phyloP scores from a whole-genome alignment of 2,113 vertebrate genomes.

The Tor tambroides region DNA sequence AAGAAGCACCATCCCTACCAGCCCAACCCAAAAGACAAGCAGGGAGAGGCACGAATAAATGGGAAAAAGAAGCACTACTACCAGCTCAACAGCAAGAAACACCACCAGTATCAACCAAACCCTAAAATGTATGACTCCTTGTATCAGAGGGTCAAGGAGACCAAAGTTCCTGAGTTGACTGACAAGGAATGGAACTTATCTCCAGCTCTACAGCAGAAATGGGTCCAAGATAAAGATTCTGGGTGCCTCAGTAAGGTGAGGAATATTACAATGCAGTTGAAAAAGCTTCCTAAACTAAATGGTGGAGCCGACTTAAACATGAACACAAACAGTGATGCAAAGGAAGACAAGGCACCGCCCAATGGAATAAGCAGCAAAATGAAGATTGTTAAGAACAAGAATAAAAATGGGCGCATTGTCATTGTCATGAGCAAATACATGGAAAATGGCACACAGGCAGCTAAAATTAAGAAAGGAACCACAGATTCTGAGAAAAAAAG shows the following conservation, averaged over 20 bases:
- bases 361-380: conserved; percentile 88
- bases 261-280: conserved; percentile 76
- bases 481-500: conserved; percentile 34
- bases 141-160: conserved; percentile 81
- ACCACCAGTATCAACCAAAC: conserved; percentile 92
- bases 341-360: conserved; percentile 72
- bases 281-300: conserved; percentile 66
- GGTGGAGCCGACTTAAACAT: conserved; percentile 57
- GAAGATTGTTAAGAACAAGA: conserved; percentile 98
- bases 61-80: conserved; percentile 90
- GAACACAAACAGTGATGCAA: conserved; percentile 68
- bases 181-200: conserved; percentile 75
- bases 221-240: conserved; percentile 81
- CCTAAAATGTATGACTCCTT: conserved; percentile 87
- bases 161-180: conserved; percentile 65
- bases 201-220: conserved; percentile 80
- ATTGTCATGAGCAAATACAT: conserved; percentile 99
- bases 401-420: conserved; percentile 95
- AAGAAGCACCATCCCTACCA: conserved; percentile 95
- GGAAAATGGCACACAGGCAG: conserved; percentile 87
- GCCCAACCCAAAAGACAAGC: conserved; percentile 83
- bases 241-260: conserved; percentile 82
- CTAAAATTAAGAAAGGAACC: conserved; percentile 85
- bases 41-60: conserved; percentile 80
- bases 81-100: conserved; percentile 94